phyloP scores from a whole-genome alignment of 1,140 invertebrate species.

The Drosophila melanica region DNA sequence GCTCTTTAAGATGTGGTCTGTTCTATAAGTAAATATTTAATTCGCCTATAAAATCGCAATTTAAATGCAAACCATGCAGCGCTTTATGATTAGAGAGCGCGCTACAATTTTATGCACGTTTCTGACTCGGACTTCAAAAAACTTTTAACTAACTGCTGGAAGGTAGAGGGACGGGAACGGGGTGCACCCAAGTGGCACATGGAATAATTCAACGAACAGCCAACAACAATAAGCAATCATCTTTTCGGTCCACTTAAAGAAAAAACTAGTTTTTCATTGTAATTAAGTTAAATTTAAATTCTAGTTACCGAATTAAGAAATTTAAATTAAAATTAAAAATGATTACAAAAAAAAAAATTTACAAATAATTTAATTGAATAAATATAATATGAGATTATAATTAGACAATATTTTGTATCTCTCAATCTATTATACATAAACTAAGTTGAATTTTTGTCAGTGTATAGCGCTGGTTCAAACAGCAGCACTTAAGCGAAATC shows the following conservation, averaged over 20 bases:
- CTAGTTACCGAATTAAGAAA: neutral
- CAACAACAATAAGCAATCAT: slow-evolving; percentile 39
- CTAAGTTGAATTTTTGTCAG: slow-evolving; percentile 9
- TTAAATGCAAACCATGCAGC: slow-evolving; percentile 62
- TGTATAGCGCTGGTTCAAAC: slow-evolving; percentile 31
- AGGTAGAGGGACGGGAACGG: neutral
- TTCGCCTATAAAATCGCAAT: slow-evolving; percentile 40
- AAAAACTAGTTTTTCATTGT: too few species aligned
- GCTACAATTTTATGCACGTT: slow-evolving; percentile 72
- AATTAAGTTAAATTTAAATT: neutral
- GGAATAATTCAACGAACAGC: slow-evolving; percentile 44
- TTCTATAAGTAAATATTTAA: slow-evolving; percentile 18
- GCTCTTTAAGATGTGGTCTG: neutral
- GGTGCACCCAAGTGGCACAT: slow-evolving; percentile 27
- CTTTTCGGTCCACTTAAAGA: slow-evolving; percentile 15
- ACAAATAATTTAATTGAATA: too few species aligned
- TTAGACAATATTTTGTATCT: too few species aligned
- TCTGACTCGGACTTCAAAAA: slow-evolving; percentile 43
- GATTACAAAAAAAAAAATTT: neutral
- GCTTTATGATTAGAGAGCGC: slow-evolving; percentile 71
- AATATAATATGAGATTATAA: too few species aligned
- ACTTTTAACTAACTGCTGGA: slow-evolving; percentile 32
- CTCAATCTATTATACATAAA: neutral
- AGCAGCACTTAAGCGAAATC: slow-evolving; percentile 73
- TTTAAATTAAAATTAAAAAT: neutral